These are phyloP conservation scores for Allygus modestus DNA, from an alignment of 2,888 invertebrate genomes.

Conservation along the genomic window DNA sequence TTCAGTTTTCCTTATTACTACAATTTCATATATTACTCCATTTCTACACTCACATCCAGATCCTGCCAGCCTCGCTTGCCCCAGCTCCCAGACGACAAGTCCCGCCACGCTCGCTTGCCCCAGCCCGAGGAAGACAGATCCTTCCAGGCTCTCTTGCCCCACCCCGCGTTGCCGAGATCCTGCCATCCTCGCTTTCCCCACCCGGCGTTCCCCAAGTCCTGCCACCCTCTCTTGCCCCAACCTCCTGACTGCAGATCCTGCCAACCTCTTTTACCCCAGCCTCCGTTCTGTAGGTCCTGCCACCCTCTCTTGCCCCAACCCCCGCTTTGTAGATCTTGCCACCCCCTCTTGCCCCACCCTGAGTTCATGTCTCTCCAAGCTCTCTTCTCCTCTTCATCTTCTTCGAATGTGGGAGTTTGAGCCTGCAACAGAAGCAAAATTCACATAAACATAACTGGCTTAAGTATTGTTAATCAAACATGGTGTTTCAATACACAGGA, in stretches of 20 bases:
- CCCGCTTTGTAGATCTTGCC: conserved; percentile 77
- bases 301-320: conserved; percentile 78
- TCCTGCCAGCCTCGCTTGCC: conserved; percentile 72
- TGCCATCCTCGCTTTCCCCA: conserved; percentile 81
- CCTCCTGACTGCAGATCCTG: conserved; percentile 77
- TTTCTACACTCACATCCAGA: conserved; percentile 72
- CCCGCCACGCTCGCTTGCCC: conserved; percentile 81
- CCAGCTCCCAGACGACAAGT: conserved; percentile 76
- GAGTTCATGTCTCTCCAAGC: conserved; percentile 73
- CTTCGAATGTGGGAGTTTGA: conserved; percentile 53
- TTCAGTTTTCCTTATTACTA: too few relatives aligned
- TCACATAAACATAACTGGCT: too few relatives aligned
- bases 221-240: conserved; percentile 78
- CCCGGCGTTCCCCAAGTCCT: conserved; percentile 68
- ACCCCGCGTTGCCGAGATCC: conserved; percentile 76
- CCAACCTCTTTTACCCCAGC: conserved; percentile 76
- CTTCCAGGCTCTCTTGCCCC: conserved; percentile 73
- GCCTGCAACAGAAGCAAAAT: conserved; percentile 53
- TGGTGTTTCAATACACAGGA: too few relatives aligned
- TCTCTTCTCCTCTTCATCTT: conserved; percentile 74
- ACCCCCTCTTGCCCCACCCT: conserved; percentile 74
- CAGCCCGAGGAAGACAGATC: conserved; percentile 73
- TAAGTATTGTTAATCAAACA: too few relatives aligned
- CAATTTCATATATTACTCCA: too few relatives aligned
- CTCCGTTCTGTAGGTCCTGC: conserved; percentile 77